A percentile compares a stretch with the other conserved stretches of the same genome.
These are phyloP conservation scores for Sarotherodon lohbergeri DNA, from an alignment of 2,113 vertebrate genomes.

Conservation along the genomic window DNA sequence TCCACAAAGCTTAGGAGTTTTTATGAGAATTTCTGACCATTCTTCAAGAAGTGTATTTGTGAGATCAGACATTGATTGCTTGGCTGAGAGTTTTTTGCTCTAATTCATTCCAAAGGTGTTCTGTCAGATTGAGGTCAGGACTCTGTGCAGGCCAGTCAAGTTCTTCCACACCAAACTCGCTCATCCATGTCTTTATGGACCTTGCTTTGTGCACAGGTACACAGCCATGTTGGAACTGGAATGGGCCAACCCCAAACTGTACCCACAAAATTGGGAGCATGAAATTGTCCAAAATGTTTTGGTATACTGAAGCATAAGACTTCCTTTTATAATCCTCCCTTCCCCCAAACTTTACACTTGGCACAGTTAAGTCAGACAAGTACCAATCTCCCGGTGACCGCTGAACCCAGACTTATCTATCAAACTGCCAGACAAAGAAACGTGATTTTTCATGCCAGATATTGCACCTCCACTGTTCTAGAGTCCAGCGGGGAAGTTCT, in stretches of 20 bases:
- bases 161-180: background rate
- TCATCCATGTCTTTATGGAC: background rate
- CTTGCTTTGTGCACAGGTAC: background rate
- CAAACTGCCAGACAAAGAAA: background rate
- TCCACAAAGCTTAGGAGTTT: background rate
- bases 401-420: background rate
- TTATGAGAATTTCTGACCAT: background rate
- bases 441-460: background rate
- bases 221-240: background rate
- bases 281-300: background rate
- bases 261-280: background rate
- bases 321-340: background rate
- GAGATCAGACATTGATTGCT: background rate
- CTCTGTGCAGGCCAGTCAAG: background rate
- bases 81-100: background rate
- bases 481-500: background rate
- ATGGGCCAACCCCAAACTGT: background rate
- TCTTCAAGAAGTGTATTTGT: background rate
- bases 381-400: accelerated
- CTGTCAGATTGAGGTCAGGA: background rate
- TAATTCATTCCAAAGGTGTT: background rate
- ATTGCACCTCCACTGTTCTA: background rate
- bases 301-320: background rate
- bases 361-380: background rate
- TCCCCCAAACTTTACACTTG: background rate